phyloP scores from a whole-genome alignment of 2,888 invertebrate genomes.

The Ramazzottius varieornatus region DNA sequence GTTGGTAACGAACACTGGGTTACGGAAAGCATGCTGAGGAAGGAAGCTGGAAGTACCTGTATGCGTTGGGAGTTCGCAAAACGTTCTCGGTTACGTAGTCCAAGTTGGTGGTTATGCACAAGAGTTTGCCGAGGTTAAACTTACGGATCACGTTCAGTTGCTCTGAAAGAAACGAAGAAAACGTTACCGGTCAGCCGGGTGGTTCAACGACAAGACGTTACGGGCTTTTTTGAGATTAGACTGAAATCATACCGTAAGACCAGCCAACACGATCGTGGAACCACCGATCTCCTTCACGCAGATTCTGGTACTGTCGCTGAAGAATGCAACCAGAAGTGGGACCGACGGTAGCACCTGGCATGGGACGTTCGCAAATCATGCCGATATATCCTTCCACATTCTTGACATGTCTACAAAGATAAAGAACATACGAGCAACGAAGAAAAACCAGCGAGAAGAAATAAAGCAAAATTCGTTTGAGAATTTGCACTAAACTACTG shows the following conservation, averaged over 20 bases:
- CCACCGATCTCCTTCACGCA: not conserved
- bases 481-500: not conserved
- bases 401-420: not conserved
- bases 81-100: not conserved
- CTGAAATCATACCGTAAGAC: not conserved
- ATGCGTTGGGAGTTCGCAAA: not conserved
- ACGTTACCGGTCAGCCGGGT: not conserved
- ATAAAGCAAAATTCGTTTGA: not conserved
- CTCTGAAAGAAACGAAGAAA: not conserved
- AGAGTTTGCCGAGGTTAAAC: not conserved
- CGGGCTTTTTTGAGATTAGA: not conserved
- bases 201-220: too few species aligned
- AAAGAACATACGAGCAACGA: too few species aligned
- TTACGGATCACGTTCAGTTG: not conserved
- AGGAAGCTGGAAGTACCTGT: too few species aligned
- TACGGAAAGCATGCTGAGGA: not conserved
- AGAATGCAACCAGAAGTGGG: not conserved
- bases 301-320: constrained; percentile 2
- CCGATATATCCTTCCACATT: not conserved
- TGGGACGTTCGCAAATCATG: not conserved
- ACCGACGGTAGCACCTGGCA: not conserved
- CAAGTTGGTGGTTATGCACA: not conserved
- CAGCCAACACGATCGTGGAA: not conserved
- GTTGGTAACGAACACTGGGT: not conserved
- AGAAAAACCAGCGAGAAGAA: too few species aligned